phyloP scores from a whole-genome alignment of 2,888 invertebrate genomes.

The Tinea pellionella region DNA sequence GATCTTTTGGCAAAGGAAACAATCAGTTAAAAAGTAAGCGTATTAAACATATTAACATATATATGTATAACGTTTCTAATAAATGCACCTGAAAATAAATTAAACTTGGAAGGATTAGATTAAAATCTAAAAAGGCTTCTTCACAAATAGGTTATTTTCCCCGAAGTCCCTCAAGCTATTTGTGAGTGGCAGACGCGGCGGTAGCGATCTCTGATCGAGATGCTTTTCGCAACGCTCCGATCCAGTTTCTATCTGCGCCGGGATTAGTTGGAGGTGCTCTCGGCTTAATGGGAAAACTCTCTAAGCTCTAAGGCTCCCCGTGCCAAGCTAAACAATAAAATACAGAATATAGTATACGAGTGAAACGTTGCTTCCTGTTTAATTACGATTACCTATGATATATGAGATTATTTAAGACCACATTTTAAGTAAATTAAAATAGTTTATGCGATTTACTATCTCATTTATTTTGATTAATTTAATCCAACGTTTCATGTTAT shows the following conservation, averaged over 20 bases:
- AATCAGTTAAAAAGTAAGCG: slow-evolving; percentile 63
- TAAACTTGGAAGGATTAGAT: background rate
- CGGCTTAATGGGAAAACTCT: slow-evolving; percentile 27
- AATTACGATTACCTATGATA: background rate
- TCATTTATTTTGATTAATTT: too few relatives aligned
- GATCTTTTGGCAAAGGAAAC: slow-evolving; percentile 54
- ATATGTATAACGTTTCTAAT: too few relatives aligned
- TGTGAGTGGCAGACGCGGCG: background rate
- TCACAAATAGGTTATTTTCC: background rate
- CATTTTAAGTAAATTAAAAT: too few relatives aligned
- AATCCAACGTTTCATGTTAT: too few relatives aligned
- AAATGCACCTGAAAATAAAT: background rate
- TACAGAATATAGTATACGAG: background rate
- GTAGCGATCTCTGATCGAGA: slow-evolving; percentile 6
- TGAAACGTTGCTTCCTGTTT: background rate
- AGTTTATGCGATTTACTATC: too few relatives aligned
- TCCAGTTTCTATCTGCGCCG: slow-evolving; percentile 18
- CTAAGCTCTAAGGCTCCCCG: slow-evolving; percentile 10
- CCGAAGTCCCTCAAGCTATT: slow-evolving; percentile 4
- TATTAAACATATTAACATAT: slow-evolving; percentile 14
- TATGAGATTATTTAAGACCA: too few relatives aligned
- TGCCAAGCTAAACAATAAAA: slow-evolving; percentile 1
- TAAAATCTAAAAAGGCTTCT: background rate
- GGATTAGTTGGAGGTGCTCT: slow-evolving; percentile 28
- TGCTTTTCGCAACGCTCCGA: slow-evolving; percentile 3